These are phyloP conservation scores for Megaustenia siamemsis DNA, from an alignment of 2,888 invertebrate species.

Conservation along the genomic window DNA sequence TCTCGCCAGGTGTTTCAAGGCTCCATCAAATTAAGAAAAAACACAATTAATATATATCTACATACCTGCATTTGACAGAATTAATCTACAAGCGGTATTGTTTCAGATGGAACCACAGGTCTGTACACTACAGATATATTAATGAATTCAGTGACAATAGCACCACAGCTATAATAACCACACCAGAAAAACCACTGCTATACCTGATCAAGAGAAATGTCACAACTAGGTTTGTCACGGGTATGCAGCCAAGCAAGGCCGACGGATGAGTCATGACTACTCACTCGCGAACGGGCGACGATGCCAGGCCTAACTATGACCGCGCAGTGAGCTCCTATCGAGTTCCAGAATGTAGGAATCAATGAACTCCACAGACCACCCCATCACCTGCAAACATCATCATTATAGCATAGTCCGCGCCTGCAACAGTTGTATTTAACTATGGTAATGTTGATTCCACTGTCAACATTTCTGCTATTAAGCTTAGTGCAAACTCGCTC, in stretches of 20 bases:
- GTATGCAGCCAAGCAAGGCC: background rate
- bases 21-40: too few relatives aligned
- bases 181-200: background rate
- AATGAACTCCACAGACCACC: background rate
- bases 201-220: background rate
- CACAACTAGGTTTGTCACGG: background rate
- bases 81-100: too few relatives aligned
- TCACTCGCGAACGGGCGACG: background rate
- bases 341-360: conserved; percentile 24
- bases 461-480: background rate
- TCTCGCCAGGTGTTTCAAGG: too few relatives aligned
- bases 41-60: too few relatives aligned
- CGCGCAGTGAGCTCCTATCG: conserved; percentile 1
- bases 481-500: background rate
- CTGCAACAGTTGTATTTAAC: conserved; percentile 29
- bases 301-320: background rate
- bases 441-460: conserved; percentile 1
- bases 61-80: too few relatives aligned
- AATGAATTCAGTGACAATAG: background rate
- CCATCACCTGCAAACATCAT: conserved; percentile 2
- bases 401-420: background rate
- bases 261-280: background rate
- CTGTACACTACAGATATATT: too few relatives aligned
- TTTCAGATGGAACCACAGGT: too few relatives aligned
- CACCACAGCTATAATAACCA: background rate